Conservation (phyloP, 1,140 invertebrate species). For the Sarcophaga peregrina region DNA sequence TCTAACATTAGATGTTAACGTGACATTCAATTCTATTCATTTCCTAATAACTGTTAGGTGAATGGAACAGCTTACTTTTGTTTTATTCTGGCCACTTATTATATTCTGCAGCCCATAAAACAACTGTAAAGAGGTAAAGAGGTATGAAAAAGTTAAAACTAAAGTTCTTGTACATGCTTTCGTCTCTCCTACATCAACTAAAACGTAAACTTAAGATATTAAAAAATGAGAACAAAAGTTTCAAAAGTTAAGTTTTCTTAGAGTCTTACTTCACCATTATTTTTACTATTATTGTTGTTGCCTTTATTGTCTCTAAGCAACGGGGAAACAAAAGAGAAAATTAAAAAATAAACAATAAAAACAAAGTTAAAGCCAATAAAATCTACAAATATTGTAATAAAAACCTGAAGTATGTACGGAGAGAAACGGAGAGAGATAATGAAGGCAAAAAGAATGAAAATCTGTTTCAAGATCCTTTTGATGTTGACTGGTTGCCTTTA, state of each 20-base stretch:
- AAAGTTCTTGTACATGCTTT: too few species aligned
- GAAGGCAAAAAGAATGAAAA: not conserved
- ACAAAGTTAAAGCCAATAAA: not conserved
- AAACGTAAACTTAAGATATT: too few species aligned
- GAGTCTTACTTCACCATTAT: not conserved
- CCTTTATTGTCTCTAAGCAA: not conserved
- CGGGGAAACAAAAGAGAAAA: not conserved
- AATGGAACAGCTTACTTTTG: not conserved
- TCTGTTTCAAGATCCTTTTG: conserved; percentile 1
- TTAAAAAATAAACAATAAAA: not conserved
- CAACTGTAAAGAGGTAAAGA: too few species aligned
- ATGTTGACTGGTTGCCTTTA: not conserved
- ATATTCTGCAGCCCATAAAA: not conserved
- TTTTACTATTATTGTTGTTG: too few species aligned
- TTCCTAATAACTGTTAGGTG: too few species aligned
- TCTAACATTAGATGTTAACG: too few species aligned
- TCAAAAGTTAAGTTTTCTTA: too few species aligned
- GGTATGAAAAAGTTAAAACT: too few species aligned
- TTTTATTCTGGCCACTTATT: conserved; percentile 3
- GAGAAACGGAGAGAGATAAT: not conserved
- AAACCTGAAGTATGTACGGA: not conserved
- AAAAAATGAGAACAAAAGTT: not conserved
- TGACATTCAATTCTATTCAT: too few species aligned
- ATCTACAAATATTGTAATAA: not conserved
- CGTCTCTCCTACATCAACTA: too few species aligned